These are phyloP conservation scores for Galerucella nymphaeae DNA, from an alignment of 2,888 invertebrate species.

Conservation along the genomic window DNA sequence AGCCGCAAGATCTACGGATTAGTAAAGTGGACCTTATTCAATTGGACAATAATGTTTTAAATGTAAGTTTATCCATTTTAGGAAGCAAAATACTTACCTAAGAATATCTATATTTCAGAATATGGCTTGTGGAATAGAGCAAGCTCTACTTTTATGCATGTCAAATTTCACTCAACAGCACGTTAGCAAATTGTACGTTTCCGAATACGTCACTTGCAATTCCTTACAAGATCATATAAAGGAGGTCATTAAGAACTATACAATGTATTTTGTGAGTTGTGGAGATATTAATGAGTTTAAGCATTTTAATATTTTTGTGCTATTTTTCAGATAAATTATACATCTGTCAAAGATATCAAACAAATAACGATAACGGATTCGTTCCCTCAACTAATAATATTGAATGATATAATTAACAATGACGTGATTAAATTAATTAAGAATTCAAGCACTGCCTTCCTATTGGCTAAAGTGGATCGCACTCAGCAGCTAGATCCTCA, in stretches of 20 bases:
- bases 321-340: slow-evolving; percentile 56
- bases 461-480: slow-evolving; percentile 54
- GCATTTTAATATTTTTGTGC: not conserved
- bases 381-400: slow-evolving; percentile 58
- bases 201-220: slow-evolving; percentile 58
- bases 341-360: slow-evolving; percentile 54
- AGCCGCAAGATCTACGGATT: slow-evolving; percentile 51
- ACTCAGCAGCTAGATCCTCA: slow-evolving; percentile 47
- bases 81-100: not conserved
- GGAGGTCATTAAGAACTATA: slow-evolving; percentile 54
- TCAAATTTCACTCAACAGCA: slow-evolving; percentile 56
- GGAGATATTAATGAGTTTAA: not conserved
- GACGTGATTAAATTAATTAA: slow-evolving; percentile 56
- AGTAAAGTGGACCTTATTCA: slow-evolving; percentile 58
- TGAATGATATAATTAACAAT: slow-evolving; percentile 54
- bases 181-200: slow-evolving; percentile 55
- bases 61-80: slow-evolving; percentile 44
- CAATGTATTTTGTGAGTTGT: slow-evolving; percentile 56
- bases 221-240: slow-evolving; percentile 53
- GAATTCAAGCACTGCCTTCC: slow-evolving; percentile 54
- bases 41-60: slow-evolving; percentile 46
- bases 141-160: slow-evolving; percentile 56
- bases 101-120: slow-evolving; percentile 50
- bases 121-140: slow-evolving; percentile 58
- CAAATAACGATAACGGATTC: slow-evolving; percentile 56